A percentile compares a stretch with the other conserved stretches of the same genome.
Evolutionary conservation across 2,888 invertebrate species (phyloP).

Genomic region (Pandemis cinnamomeana): DNA sequence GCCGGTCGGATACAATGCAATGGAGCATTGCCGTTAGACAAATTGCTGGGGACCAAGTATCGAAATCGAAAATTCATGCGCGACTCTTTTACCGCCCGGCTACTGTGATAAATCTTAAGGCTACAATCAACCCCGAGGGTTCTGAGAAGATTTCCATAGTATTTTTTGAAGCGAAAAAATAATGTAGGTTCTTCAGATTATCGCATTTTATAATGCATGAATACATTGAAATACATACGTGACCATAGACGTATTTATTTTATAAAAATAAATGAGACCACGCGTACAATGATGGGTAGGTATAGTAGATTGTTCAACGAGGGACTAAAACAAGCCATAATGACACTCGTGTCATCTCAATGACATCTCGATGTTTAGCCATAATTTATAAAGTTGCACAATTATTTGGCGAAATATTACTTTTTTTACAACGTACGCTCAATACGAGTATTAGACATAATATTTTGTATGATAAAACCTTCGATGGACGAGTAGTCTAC

Average conservation of each 20-base stretch:
- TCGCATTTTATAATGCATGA: neutral
- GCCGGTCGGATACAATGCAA: constrained; percentile 58
- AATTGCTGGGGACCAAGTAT: constrained; percentile 66
- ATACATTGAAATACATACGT: no score
- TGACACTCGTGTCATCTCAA: no score
- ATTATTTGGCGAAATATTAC: no score
- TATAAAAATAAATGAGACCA: neutral
- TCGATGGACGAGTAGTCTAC: no score
- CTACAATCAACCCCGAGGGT: neutral
- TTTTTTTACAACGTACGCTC: no score
- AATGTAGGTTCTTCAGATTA: neutral
- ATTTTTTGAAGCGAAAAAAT: neutral
- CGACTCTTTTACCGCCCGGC: constrained; percentile 49
- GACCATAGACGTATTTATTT: neutral
- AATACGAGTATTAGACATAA: no score
- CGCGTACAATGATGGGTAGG: no score
- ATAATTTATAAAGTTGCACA: no score
- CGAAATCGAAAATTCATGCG: constrained; percentile 67
- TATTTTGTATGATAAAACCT: no score
- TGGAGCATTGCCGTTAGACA: constrained; percentile 65
- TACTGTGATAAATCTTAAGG: constrained; percentile 49
- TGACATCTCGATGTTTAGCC: no score
- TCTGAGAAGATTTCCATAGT: neutral
- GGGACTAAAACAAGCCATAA: no score
- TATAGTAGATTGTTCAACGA: no score